Evolutionary conservation across 2,797 vertebrate species (phyloP), one percentile per base, ranked within the genome.

Genomic region (Pampus argenteus): DNA sequence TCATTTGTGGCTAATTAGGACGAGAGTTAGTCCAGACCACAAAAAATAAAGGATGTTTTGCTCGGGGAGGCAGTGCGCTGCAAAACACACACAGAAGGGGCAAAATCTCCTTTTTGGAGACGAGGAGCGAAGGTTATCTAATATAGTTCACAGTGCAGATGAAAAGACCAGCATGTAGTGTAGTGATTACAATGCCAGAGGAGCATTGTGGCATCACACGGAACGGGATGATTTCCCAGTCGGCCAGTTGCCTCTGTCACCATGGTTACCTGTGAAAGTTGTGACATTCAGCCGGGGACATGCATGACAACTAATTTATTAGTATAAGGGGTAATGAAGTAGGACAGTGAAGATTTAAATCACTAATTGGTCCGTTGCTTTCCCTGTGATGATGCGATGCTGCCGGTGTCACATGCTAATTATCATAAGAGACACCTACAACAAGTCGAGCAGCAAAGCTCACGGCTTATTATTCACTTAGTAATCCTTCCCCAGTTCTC

Each of bases 1-100:
- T 91, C 81, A 86, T 92, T 92, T 90, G 86, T 84, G 84, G 71
- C 84, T 87, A 81, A 90, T 92, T 90, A 86, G 82, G 66, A 34
- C 65, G n/a, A 87, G 85, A 86, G 86, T 82, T 66, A 64, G 88
- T 85, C 63, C 63, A 31, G 66, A 78, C 81, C 80, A 78, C 80
- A 69, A 81, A 86, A 79, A n/a, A n/a, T n/a, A n/a, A n/a, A n/a
- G n/a, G n/a, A 70, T 71, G 74, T 76, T 88, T 81, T 74, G 82
- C 78, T 78, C 0, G 0, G 61, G 63, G n/a, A n/a, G 80, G 62
- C 56, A 57, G 56, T 2, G 18, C 64, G 73, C 48, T 68, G 61
- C 10, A 18, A 22, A 25, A 47, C 23, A 22, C 81, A 42, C 79
- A 73, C 59, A 5, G n/a, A n/a, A n/a, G 4, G 55, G 63, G 28